A percentile compares a stretch with the other conserved stretches of the same genome.
These are phyloP conservation scores for Pandemis heparana DNA, from an alignment of 2,888 invertebrate genomes.

Conservation along the genomic window DNA sequence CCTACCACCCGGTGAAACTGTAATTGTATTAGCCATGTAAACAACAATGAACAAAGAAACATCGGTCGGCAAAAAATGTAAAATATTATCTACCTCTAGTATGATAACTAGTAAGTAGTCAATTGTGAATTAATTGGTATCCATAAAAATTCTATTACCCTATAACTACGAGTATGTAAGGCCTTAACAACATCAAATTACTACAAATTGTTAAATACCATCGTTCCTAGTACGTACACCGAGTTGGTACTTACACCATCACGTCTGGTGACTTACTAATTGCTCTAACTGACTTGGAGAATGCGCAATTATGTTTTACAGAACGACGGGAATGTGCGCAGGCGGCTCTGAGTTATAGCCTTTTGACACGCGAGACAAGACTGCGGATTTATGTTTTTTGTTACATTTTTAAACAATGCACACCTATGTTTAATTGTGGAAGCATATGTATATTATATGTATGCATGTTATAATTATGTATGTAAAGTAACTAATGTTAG, in stretches of 20 bases:
- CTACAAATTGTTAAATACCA: constrained; percentile 26
- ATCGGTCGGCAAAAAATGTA: no score
- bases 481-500: no score
- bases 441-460: no score
- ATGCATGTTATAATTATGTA: no score
- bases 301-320: constrained; percentile 41
- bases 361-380: constrained; percentile 38
- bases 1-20: no score
- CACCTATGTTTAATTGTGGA: neutral
- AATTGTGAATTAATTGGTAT: neutral
- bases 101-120: neutral
- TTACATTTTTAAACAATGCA: constrained; percentile 6
- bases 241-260: neutral
- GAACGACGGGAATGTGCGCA: constrained; percentile 36
- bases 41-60: no score
- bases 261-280: constrained; percentile 23
- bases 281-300: constrained; percentile 31
- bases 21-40: no score
- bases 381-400: constrained; percentile 19
- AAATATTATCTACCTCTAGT: neutral
- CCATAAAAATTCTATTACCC: neutral
- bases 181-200: neutral
- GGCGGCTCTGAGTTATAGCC: constrained; percentile 40
- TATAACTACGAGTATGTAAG: neutral
- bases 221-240: constrained; percentile 6